A percentile compares a stretch with the other conserved stretches of the same genome.
These are phyloP conservation scores for Dendrophyllia cribrosa DNA, from an alignment of 64 coral and sea anemone species.

Conservation along the genomic window DNA sequence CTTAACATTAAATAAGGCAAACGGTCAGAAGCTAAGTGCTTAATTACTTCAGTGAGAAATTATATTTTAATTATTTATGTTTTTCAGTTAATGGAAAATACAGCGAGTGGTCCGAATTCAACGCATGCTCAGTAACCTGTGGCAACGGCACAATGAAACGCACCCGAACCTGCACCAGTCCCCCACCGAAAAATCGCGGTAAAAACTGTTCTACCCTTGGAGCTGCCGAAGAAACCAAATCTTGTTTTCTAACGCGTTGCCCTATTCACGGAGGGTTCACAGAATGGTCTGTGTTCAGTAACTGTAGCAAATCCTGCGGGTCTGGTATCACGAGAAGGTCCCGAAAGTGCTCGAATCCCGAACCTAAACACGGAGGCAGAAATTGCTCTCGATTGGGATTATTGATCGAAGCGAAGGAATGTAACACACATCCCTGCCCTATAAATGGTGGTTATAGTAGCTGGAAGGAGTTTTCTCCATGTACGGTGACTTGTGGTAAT, in stretches of 20 bases:
- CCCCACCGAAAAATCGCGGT: conserved; percentile 47
- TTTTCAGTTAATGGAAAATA: conserved; percentile 51
- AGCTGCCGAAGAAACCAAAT: conserved; percentile 37
- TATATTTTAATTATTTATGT: neutral
- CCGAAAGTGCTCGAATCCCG: conserved; percentile 67
- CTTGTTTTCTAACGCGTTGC: conserved; percentile 63
- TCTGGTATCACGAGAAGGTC: conserved; percentile 54
- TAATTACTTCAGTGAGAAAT: too few species aligned
- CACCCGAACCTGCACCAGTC: conserved; percentile 53
- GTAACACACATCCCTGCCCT: conserved; percentile 80
- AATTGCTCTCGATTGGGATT: conserved; percentile 54
- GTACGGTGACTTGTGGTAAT: conserved; percentile 78
- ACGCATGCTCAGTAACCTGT: conserved; percentile 64
- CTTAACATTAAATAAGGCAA: too few species aligned
- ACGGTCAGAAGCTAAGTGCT: too few species aligned
- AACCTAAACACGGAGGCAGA: conserved; percentile 59
- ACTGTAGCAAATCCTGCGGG: conserved; percentile 71
- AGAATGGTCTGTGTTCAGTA: conserved; percentile 69
- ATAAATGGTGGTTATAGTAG: conserved; percentile 75
- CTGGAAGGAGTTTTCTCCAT: conserved; percentile 78
- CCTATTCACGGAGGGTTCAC: conserved; percentile 48
- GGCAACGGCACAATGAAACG: conserved; percentile 57
- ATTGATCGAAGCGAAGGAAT: conserved; percentile 19
- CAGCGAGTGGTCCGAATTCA: conserved; percentile 73
- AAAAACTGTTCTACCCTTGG: conserved; percentile 65